Base-by-base conservation (phyloP, 2,113 vertebrate species). In the Pionites leucogaster region DNA sequence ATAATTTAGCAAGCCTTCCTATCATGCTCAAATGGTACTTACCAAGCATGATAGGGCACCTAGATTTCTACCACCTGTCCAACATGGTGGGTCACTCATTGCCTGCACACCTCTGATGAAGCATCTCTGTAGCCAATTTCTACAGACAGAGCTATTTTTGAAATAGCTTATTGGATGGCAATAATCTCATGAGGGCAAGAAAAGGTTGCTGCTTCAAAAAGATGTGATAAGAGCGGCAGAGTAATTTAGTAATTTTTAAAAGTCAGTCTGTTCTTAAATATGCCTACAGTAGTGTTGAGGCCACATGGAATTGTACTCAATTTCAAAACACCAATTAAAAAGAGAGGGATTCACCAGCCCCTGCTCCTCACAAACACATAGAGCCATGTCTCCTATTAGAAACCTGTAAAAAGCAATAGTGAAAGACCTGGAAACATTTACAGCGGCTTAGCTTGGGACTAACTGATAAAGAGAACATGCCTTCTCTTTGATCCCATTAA, bases 1-100 rank as follows among this genome's bases (percentile, higher is more conserved):
- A n/a, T 28, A 82, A 53, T 77, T 78, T 23, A 92, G 47, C 72
- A 81, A 88, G 64, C 39, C 23, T 42, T 82, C 64, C 60, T 86
- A 16, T 50, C 8, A 2, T 17, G 53, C 29, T 81, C 60, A 76
- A 13, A 0, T 12, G 31, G 39, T 17, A 60, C 42, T 65, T 70
- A 91, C 62, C 80, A 65, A 49, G 53, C 39, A 68, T 2, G 11
- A 64, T 2, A 60, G 39, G 28, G 60, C n/a, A 50, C 27, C 41
- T 50, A 50, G 47, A 83, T 57, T 83, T 29, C 37, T 47, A 76
- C 28, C 3, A 1, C 41, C 41, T 77, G 59, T 22, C 53, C 7
- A 5, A 15, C 20, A 33, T 3, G 0, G 64, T 29, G 50, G n/a
- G 41, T 80, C 39, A 55, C 31, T 59, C 0, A 0, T 9, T 76